These are phyloP conservation scores for Aricia artaxerxes DNA, from an alignment of 2,888 invertebrate genomes.

Conservation along the genomic window DNA sequence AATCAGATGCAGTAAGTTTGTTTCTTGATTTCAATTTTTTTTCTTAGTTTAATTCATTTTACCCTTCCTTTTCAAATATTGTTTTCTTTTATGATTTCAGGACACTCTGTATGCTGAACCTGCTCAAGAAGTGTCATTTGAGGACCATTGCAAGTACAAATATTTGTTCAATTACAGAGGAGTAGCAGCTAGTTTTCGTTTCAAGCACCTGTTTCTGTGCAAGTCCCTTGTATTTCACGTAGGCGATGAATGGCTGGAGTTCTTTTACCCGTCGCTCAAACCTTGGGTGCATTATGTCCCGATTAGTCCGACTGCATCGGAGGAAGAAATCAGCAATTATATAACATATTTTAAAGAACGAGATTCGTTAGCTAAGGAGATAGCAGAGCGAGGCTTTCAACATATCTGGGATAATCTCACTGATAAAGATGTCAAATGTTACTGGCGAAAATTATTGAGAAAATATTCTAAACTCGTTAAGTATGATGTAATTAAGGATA, in stretches of 20 bases:
- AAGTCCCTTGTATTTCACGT: slow-evolving; percentile 96
- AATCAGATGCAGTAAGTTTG: slow-evolving; percentile 87
- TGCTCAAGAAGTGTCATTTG: slow-evolving; percentile 92
- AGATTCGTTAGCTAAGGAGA: slow-evolving; percentile 86
- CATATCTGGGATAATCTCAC: slow-evolving; percentile 92
- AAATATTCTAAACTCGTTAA: slow-evolving; percentile 87
- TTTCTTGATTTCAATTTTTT: background rate
- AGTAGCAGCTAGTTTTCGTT: slow-evolving; percentile 98
- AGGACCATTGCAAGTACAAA: slow-evolving; percentile 95
- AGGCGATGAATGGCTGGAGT: slow-evolving; percentile 96
- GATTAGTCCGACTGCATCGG: slow-evolving; percentile 82
- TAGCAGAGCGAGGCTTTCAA: slow-evolving; percentile 90
- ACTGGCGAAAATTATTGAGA: slow-evolving; percentile 90
- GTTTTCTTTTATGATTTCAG: slow-evolving; percentile 61
- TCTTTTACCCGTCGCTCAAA: slow-evolving; percentile 93
- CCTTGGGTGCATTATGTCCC: slow-evolving; percentile 99
- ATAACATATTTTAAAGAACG: slow-evolving; percentile 88
- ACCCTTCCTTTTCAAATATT: too few relatives aligned
- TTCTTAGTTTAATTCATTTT: background rate
- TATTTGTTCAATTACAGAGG: slow-evolving; percentile 98
- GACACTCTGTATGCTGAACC: slow-evolving; percentile 93
- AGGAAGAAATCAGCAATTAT: slow-evolving; percentile 85
- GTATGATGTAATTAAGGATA: slow-evolving; percentile 82
- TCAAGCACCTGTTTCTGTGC: slow-evolving; percentile 96
- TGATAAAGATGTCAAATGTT: slow-evolving; percentile 91